Percentiles rank a stretch among this genome's conserved stretches.
These are phyloP conservation scores for Macrophya annulata DNA, from an alignment of 2,888 invertebrate species.

Conservation along the genomic window DNA sequence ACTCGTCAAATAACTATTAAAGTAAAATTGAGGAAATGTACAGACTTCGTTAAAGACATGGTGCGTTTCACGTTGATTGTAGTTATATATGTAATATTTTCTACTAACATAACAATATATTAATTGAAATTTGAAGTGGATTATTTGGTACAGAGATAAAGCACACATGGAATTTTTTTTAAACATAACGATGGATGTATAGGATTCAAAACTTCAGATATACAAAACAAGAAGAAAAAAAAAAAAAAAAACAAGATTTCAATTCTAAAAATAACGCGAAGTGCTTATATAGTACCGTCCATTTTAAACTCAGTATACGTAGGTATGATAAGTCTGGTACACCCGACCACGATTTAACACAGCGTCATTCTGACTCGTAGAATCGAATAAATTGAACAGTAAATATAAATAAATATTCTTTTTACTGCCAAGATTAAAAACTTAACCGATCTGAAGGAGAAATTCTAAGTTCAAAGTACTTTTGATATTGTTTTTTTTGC, in stretches of 20 bases:
- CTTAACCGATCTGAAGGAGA: not conserved
- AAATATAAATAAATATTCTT: slow-evolving; percentile 25
- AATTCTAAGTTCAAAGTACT: not conserved
- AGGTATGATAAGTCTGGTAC: not conserved
- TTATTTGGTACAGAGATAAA: not conserved
- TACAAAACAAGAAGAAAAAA: not conserved
- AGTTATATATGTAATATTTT: not conserved
- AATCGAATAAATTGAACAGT: not conserved
- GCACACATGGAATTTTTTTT: not conserved
- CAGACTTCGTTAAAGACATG: not conserved
- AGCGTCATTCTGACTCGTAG: not conserved
- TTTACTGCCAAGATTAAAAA: slow-evolving; percentile 8
- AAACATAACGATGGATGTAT: not conserved
- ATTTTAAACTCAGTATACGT: not conserved
- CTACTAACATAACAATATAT: not conserved
- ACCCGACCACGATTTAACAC: not conserved
- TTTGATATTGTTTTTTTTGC: not conserved
- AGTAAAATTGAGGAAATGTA: not conserved
- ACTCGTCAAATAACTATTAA: not conserved
- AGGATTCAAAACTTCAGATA: not conserved
- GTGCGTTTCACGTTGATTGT: not conserved
- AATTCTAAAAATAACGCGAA: not conserved
- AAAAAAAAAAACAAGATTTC: no score
- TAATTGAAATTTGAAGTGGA: not conserved
- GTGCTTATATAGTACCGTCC: not conserved